A percentile compares a stretch with the other conserved stretches of the same genome.
Conservation (phyloP, 2,113 vertebrate species). For the Picathartes gymnocephalus region DNA sequence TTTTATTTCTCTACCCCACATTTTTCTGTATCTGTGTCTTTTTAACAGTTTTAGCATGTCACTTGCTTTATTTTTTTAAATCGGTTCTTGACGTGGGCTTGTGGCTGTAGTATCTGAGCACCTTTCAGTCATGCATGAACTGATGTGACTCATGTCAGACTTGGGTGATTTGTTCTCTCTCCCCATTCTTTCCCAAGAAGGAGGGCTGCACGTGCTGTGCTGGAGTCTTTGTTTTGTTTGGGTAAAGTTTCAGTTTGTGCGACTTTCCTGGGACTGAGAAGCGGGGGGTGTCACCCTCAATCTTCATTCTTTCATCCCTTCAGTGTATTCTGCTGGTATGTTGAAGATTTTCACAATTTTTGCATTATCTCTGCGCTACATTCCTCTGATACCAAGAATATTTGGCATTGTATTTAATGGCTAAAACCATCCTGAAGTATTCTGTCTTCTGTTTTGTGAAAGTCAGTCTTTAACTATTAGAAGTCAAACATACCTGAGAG, state of each 20-base stretch:
- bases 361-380: neutral
- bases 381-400: slow-evolving; percentile 36
- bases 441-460: neutral
- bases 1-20: neutral
- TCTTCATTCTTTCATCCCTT: slow-evolving; percentile 10
- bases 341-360: slow-evolving; percentile 27
- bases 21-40: neutral
- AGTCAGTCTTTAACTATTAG: neutral
- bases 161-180: slow-evolving; percentile 33
- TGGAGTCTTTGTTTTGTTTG: slow-evolving; percentile 38
- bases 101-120: slow-evolving; percentile 10
- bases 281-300: neutral
- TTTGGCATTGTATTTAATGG: neutral
- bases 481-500: neutral
- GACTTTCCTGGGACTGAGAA: neutral
- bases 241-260: slow-evolving; percentile 16
- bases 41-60: neutral
- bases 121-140: slow-evolving; percentile 48
- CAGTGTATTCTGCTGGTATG: neutral
- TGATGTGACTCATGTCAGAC: slow-evolving; percentile 17
- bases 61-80: neutral
- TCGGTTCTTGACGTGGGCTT: neutral
- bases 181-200: neutral
- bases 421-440: neutral
- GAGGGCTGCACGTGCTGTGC: slow-evolving; percentile 8